Evolutionary conservation across 2,113 vertebrate species (phyloP).

Genomic region (Centrocercus urophasianus): DNA sequence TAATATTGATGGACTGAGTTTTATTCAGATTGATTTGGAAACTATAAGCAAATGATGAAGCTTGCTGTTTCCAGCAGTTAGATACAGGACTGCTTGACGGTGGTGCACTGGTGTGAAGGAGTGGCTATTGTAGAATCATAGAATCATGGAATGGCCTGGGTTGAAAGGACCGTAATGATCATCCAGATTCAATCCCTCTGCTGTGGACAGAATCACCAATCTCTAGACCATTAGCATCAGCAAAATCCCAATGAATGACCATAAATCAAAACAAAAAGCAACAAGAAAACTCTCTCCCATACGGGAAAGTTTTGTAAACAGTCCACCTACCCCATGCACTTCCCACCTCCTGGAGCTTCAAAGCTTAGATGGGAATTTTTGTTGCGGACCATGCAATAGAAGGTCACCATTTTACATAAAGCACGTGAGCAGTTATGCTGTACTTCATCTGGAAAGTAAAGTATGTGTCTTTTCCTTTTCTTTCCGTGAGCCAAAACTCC

Average conservation of each 20-base stretch:
- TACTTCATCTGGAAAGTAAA: background rate
- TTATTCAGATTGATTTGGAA: background rate
- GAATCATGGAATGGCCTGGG: too few species aligned
- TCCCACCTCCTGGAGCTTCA: background rate
- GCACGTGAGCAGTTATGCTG: accelerated
- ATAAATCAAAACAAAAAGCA: background rate
- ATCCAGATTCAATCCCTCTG: too few species aligned
- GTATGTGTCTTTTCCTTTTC: background rate
- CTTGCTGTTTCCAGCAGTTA: background rate
- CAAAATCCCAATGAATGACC: background rate
- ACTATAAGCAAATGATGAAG: background rate
- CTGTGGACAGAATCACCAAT: too few species aligned
- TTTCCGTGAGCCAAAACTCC: background rate
- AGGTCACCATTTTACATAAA: background rate
- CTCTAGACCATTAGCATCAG: background rate
- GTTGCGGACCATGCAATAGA: background rate
- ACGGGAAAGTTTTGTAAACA: background rate
- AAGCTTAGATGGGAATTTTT: background rate
- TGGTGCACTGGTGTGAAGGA: background rate
- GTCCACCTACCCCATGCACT: background rate
- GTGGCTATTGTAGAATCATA: background rate
- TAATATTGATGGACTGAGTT: background rate
- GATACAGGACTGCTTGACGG: background rate
- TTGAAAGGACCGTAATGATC: too few species aligned
- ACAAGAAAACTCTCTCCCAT: background rate